Base-by-base conservation (phyloP, 2,797 vertebrate genomes). In the Gastrophryne carolinensis region DNA sequence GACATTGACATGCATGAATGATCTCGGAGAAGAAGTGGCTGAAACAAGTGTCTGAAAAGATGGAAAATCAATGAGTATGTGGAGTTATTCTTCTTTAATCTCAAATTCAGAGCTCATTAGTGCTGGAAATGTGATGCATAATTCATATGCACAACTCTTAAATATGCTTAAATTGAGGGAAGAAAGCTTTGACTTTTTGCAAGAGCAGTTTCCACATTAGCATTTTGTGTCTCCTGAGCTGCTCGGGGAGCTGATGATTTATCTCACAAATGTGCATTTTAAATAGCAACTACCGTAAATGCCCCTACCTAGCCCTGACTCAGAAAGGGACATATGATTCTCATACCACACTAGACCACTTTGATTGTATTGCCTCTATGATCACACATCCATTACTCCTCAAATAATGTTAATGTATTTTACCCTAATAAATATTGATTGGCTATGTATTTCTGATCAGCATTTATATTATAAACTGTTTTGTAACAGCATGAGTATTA, bases 31-130 rank as follows among this genome's bases (percentile, higher is more conserved):
- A 49, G 29, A 15, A 11, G 53, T n/a, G 12, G 57, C 35, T 62
- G 17, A 41, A 29, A 57, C 29, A 30, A 49, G 9, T 49, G 56
- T 35, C 54, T 53, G 27, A 76, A 26, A 37, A 61, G 49, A 65
- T 72, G 67, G 75, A 77, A 77, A 77, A 77, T 77, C 60, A 77
- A 77, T 71, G 57, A 57, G 29, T 17, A 50, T 65, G 58, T 52
- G 50, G 24, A 64, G n/a, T 47, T 63, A 65, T 63, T 71, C 58
- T 35, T 64, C 75, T 65, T 27, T 57, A 77, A 77, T 77, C 67
- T 67, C 29, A 63, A 71, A 71, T 65, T 77, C 67, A 65, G 50
- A 54, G 35, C 60, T 77, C 67, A 77, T 72, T 77, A 77, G 75
- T 64, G 27, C 50, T 77, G 52, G 75, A 77, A 77, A 77, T 50